Evolutionary conservation across 2,888 invertebrate species (phyloP).

Genomic region (Lasioglossum marginatum): DNA sequence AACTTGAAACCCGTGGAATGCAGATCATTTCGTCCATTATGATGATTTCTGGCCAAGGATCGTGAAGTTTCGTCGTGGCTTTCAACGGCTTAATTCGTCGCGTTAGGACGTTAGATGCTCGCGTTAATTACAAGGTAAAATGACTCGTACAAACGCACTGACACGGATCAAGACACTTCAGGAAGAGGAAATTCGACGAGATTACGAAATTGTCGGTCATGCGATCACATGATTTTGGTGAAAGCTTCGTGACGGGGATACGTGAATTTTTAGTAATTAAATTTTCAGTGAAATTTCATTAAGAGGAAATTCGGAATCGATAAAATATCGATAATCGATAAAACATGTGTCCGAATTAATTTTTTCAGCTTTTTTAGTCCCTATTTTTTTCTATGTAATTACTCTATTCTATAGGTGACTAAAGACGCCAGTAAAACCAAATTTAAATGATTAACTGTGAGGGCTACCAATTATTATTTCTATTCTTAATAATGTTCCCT

Average conservation of each 20-base stretch:
- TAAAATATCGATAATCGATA: too few species aligned
- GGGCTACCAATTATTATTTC: too few species aligned
- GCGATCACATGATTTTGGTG: slow-evolving; percentile 28
- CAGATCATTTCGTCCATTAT: slow-evolving; percentile 32
- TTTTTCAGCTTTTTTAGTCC: too few species aligned
- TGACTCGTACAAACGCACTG: slow-evolving; percentile 26
- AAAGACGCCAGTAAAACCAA: too few species aligned
- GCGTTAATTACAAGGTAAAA: slow-evolving; percentile 36
- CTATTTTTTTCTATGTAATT: too few species aligned
- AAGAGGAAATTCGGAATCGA: background rate
- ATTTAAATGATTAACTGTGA: too few species aligned
- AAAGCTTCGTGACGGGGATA: slow-evolving; percentile 3
- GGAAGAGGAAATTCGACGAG: slow-evolving; percentile 38
- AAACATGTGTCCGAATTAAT: too few species aligned
- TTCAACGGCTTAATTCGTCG: slow-evolving; percentile 5
- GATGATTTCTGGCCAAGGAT: background rate
- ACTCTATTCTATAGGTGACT: too few species aligned
- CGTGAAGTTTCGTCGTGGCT: background rate
- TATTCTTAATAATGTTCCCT: too few species aligned
- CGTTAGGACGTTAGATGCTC: slow-evolving; percentile 14
- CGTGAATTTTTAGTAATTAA: background rate
- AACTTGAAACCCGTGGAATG: slow-evolving; percentile 22
- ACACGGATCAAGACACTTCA: slow-evolving; percentile 31
- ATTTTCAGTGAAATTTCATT: background rate
- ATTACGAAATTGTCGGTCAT: slow-evolving; percentile 33